A percentile compares a stretch with the other conserved stretches of the same genome.
These are phyloP conservation scores for Eulemur rubriventer DNA, from an alignment of 2,797 vertebrate genomes.

Conservation along the genomic window DNA sequence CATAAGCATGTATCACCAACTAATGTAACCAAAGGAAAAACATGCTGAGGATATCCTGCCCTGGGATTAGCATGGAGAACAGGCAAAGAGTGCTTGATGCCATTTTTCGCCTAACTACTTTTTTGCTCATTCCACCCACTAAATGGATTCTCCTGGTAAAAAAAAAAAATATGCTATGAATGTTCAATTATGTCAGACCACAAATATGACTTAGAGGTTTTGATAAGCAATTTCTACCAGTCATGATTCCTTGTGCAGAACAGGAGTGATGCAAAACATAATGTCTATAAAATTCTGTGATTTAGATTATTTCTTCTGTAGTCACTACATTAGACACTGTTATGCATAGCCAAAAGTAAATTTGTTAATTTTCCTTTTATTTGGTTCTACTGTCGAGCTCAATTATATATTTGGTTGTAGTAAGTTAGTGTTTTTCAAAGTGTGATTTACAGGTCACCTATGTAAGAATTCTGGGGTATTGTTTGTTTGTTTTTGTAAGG, in stretches of 20 bases:
- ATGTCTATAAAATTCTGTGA: background rate
- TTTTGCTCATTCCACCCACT: background rate
- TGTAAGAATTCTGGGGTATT: background rate
- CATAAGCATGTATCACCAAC: background rate
- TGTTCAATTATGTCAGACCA: background rate
- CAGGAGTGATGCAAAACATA: background rate
- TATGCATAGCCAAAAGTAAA: background rate
- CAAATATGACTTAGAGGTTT: background rate
- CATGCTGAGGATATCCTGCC: background rate
- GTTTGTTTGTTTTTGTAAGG: background rate
- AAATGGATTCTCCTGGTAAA: background rate
- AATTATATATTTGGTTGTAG: background rate
- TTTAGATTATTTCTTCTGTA: background rate
- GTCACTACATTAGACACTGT: background rate
- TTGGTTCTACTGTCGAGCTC: conserved; percentile 39
- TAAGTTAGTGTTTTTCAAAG: background rate
- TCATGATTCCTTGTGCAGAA: background rate
- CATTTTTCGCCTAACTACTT: background rate
- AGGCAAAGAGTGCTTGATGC: background rate
- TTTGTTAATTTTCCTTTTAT: conserved; percentile 21
- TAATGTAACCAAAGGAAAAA: background rate
- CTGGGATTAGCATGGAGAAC: background rate
- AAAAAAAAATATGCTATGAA: background rate
- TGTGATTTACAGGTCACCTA: conserved; percentile 4
- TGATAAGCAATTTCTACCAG: background rate